Conservation (phyloP, 2,888 invertebrate genomes). For the Meloe dianella region DNA sequence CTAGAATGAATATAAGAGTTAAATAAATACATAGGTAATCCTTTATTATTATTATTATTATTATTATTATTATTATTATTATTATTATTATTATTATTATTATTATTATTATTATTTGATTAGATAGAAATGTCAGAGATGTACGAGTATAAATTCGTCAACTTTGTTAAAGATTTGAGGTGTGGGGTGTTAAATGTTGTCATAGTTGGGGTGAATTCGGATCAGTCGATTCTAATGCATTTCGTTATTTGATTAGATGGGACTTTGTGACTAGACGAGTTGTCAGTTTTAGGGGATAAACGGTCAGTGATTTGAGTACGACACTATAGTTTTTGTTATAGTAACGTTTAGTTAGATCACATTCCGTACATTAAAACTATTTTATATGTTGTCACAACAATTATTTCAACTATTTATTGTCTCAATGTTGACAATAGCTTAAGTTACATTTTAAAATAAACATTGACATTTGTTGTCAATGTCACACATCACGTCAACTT, state of each 20-base stretch:
- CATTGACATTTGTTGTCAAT: constrained; percentile 39
- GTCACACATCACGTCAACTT: constrained; percentile 30
- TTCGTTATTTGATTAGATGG: constrained; percentile 29
- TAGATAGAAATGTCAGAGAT: neutral
- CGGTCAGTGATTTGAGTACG: constrained; percentile 30
- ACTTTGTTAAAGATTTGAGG: neutral
- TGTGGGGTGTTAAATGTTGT: constrained; percentile 8
- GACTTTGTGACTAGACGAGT: constrained; percentile 26
- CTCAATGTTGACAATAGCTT: constrained; percentile 42
- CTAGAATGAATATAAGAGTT: neutral
- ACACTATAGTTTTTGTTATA: constrained; percentile 51
- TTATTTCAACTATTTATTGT: constrained; percentile 51
- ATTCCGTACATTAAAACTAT: constrained; percentile 51
- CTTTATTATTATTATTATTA: too few relatives aligned
- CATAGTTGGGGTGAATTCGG: constrained; percentile 9
- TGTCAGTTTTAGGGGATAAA: constrained; percentile 31
- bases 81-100: too few relatives aligned
- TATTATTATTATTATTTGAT: too few relatives aligned
- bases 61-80: too few relatives aligned
- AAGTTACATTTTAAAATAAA: constrained; percentile 43
- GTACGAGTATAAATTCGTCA: constrained; percentile 2
- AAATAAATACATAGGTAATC: too few relatives aligned
- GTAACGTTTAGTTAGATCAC: constrained; percentile 53
- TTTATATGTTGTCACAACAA: constrained; percentile 53
- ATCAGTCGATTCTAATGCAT: constrained; percentile 24